Base-by-base conservation (phyloP, 2,888 invertebrate species). In the Galeruca laticollis region DNA sequence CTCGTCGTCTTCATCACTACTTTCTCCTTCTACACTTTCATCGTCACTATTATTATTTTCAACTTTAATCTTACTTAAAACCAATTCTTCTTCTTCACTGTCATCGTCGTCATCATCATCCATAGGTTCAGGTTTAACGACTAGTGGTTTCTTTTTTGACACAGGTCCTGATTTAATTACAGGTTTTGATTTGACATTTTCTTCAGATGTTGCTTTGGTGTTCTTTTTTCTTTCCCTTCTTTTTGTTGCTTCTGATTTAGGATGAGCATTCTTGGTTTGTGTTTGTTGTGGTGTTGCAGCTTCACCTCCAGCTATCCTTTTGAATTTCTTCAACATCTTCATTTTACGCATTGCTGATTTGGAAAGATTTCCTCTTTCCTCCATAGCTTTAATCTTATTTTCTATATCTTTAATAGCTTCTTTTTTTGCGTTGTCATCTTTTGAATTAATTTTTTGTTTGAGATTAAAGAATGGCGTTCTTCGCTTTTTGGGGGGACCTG, bases 301-400 rank as follows among this genome's bases (percentile, higher is more conserved):
- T 8, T 20, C 20, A 11, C 71, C 71, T 57, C 60, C 40, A 5
- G 68, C 68, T 49, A 71, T 51, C 20, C 51, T 71, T 26, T 60
- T 54, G 15, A 71, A 60, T 21, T 68, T 71, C 21, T 37, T 68
- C 21, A 71, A 35, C 15, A 68, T 8, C 35, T 64, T 68, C 5
- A 71, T 35, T 64, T 60, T 71, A 31, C 71, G 68, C 3, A n/a
- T 21, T 11, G 68, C 71, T 6, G 68, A 64, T 43, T 68, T 71
- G 0, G 71, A 51, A 2, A 71, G 47, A 26, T 64, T 37, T n/a
- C 40, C n/a, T 26, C 60, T 68, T 18, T 37, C 40, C 54, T 71
- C 60, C 11, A 71, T 64, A 10, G n/a, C 15, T 60, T 71, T 60
- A 31, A 71, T 35, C 35, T 64, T 71, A 2, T 13, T 49, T 52